Conservation (phyloP, 2,888 invertebrate genomes). For the Dione vanillae region DNA sequence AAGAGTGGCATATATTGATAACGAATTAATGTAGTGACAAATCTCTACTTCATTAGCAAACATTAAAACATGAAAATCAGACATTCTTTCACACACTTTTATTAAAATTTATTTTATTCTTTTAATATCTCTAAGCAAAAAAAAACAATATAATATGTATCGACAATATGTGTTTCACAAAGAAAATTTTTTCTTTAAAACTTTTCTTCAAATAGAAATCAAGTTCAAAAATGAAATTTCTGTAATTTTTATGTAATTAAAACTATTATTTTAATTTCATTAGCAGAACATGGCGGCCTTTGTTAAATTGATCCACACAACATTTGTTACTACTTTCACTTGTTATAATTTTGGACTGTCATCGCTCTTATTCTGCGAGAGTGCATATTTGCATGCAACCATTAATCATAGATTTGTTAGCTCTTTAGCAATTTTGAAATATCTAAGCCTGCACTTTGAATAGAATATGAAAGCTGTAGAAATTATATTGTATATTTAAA, state of each 20-base stretch:
- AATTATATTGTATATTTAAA: too few species aligned
- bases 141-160: too few species aligned
- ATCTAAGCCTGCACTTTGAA: not conserved
- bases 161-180: too few species aligned
- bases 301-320: constrained; percentile 20
- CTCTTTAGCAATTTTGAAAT: not conserved
- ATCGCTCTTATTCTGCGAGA: constrained; percentile 22
- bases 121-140: too few species aligned
- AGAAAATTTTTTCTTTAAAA: too few species aligned
- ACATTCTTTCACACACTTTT: too few species aligned
- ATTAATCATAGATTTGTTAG: constrained; percentile 16
- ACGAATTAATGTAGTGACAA: not conserved
- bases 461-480: not conserved
- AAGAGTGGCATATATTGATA: not conserved
- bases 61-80: too few species aligned
- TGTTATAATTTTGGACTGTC: constrained; percentile 19
- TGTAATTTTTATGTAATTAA: not conserved
- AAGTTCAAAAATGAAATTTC: too few species aligned
- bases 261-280: not conserved
- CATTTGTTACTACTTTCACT: constrained; percentile 28
- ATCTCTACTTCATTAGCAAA: too few species aligned
- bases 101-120: too few species aligned
- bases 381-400: constrained; percentile 21
- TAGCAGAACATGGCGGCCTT: constrained; percentile 1
- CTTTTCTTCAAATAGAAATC: too few species aligned